Conservation (phyloP, 2,113 vertebrate species). For the Shinisaurus crocodilurus region DNA sequence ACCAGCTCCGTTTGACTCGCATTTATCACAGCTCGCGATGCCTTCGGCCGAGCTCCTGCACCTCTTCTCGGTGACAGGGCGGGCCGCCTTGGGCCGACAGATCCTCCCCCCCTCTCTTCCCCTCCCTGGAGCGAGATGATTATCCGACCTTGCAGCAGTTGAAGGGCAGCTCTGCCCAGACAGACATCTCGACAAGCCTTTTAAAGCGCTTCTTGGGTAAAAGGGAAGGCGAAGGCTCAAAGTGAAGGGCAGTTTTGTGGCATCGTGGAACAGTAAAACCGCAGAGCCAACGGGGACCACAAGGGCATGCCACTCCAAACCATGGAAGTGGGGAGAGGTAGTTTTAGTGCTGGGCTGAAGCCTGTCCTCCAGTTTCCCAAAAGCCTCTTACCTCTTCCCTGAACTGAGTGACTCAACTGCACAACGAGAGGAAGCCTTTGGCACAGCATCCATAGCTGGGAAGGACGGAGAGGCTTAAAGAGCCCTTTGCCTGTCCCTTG, state of each 20-base stretch:
- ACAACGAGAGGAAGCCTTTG: too few species aligned
- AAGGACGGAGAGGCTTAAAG: too few species aligned
- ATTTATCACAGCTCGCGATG: background rate
- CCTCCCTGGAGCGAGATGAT: background rate
- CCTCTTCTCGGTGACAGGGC: accelerated
- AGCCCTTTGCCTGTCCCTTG: too few species aligned
- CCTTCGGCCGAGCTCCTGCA: accelerated
- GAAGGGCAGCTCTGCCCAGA: accelerated
- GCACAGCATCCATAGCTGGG: too few species aligned
- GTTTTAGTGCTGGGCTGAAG: background rate
- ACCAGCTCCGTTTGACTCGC: background rate
- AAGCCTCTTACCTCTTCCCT: too few species aligned
- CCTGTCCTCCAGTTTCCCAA: too few species aligned
- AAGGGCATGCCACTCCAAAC: background rate
- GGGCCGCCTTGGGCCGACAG: background rate
- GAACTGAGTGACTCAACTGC: too few species aligned
- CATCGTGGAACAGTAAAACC: too few species aligned
- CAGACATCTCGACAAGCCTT: accelerated
- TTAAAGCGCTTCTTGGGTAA: background rate
- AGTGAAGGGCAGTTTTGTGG: background rate
- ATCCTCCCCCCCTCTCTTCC: too few species aligned
- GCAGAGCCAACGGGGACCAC: too few species aligned
- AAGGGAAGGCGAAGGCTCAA: background rate
- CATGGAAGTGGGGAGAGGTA: background rate
- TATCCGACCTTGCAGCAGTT: background rate